These are phyloP conservation scores for Rhipidura dahli DNA, from an alignment of 2,113 vertebrate genomes.

Conservation along the genomic window DNA sequence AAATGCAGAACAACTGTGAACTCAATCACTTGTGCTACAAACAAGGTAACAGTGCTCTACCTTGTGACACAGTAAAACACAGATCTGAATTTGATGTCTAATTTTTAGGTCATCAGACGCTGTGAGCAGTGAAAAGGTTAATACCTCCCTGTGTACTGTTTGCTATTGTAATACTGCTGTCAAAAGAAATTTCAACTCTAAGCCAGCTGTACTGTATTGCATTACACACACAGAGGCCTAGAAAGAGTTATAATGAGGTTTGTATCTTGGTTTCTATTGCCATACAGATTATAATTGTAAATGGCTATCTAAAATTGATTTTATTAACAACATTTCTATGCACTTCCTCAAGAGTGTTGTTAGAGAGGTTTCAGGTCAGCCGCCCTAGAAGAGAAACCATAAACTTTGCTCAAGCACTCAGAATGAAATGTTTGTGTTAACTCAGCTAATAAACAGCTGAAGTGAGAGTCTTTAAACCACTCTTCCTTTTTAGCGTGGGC, in stretches of 20 bases:
- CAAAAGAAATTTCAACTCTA: not conserved
- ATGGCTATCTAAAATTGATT: not conserved
- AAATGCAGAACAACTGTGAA: not conserved
- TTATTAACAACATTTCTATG: not conserved
- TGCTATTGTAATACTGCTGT: not conserved
- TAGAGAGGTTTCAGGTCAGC: constrained; percentile 21
- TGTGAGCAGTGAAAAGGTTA: not conserved
- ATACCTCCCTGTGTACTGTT: not conserved
- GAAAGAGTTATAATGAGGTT: not conserved
- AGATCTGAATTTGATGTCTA: not conserved
- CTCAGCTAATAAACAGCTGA: constrained; percentile 41
- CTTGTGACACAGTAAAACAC: not conserved
- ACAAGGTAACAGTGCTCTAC: not conserved
- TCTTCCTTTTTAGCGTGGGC: not conserved
- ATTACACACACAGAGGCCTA: not conserved
- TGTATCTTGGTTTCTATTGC: not conserved
- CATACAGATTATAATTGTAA: not conserved
- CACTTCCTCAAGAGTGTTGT: not conserved
- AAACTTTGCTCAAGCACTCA: not conserved
- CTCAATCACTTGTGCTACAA: not conserved
- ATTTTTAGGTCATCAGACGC: not conserved
- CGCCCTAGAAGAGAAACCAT: not conserved
- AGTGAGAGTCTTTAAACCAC: constrained; percentile 32
- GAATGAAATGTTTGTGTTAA: constrained; percentile 41
- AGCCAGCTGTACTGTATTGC: not conserved